Evolutionary conservation across 2,113 vertebrate genomes (phyloP).

Genomic region (Prionailurus viverrinus): DNA sequence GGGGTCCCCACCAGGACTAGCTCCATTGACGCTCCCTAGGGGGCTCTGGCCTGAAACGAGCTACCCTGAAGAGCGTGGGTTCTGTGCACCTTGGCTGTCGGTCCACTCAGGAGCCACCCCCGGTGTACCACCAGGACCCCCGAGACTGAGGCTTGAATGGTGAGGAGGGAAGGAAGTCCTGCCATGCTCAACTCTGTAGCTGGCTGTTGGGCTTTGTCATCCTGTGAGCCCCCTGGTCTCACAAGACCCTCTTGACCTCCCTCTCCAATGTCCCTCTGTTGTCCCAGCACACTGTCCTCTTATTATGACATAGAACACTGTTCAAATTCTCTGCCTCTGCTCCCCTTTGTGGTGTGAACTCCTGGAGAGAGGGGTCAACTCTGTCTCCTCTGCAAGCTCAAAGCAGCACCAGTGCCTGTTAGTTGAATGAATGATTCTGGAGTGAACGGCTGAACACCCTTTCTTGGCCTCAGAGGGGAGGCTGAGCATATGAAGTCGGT

Average conservation of each 20-base stretch:
- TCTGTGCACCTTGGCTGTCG: too few species aligned
- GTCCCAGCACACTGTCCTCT: neutral
- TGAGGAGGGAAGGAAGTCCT: neutral
- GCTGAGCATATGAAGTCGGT: too few species aligned
- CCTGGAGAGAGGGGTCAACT: neutral
- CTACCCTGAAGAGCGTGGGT: neutral
- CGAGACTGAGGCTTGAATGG: neutral
- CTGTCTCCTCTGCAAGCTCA: neutral
- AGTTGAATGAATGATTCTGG: neutral
- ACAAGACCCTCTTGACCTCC: neutral
- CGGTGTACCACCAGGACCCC: accelerated
- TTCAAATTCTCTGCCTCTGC: neutral
- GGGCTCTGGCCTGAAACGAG: neutral
- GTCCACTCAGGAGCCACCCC: too few species aligned
- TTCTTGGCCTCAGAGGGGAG: neutral
- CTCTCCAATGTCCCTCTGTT: neutral
- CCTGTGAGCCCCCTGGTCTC: neutral
- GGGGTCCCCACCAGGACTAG: too few species aligned
- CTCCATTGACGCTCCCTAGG: neutral
- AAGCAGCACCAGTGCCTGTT: neutral
- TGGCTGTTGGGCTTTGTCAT: neutral
- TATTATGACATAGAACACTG: accelerated
- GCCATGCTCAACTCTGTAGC: neutral
- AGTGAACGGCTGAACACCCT: accelerated
- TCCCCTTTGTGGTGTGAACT: too few species aligned